Conservation (phyloP, 2,888 invertebrate species). For the Andrena trimmerana region DNA sequence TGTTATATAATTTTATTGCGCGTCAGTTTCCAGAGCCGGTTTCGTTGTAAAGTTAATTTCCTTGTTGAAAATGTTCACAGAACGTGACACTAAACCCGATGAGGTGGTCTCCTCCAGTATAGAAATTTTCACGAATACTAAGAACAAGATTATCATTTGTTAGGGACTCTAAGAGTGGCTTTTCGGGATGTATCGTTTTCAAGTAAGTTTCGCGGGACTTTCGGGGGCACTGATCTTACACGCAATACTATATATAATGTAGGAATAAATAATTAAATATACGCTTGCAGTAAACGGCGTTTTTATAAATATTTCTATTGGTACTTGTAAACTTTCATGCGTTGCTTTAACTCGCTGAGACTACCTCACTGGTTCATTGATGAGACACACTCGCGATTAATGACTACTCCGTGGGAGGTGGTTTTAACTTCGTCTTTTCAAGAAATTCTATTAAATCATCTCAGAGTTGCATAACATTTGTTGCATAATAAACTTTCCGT, state of each 20-base stretch:
- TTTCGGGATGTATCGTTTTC: slow-evolving; percentile 26
- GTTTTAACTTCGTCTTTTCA: slow-evolving; percentile 39
- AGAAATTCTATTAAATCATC: slow-evolving; percentile 47
- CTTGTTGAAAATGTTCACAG: slow-evolving; percentile 36
- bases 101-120: slow-evolving; percentile 46
- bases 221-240: slow-evolving; percentile 37
- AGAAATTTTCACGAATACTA: slow-evolving; percentile 30
- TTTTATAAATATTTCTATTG: slow-evolving; percentile 53
- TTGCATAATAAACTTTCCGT: slow-evolving; percentile 65
- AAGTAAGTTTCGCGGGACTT: slow-evolving; percentile 37
- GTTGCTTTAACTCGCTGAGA: slow-evolving; percentile 40
- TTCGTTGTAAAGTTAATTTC: slow-evolving; percentile 59
- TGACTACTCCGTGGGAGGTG: slow-evolving; percentile 43
- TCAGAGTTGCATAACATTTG: slow-evolving; percentile 55
- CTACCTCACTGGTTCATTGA: slow-evolving; percentile 33
- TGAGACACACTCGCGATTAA: slow-evolving; percentile 20
- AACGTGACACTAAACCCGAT: slow-evolving; percentile 35
- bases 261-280: slow-evolving; percentile 42
- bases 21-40: slow-evolving; percentile 12
- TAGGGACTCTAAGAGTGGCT: slow-evolving; percentile 42
- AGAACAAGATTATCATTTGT: slow-evolving; percentile 21
- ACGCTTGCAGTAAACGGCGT: slow-evolving; percentile 41
- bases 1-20: slow-evolving; percentile 84
- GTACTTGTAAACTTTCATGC: slow-evolving; percentile 40
- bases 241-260: slow-evolving; percentile 34